Evolutionary conservation across 2,888 invertebrate species (phyloP).

Genomic region (Hyposoter dolosus): DNA sequence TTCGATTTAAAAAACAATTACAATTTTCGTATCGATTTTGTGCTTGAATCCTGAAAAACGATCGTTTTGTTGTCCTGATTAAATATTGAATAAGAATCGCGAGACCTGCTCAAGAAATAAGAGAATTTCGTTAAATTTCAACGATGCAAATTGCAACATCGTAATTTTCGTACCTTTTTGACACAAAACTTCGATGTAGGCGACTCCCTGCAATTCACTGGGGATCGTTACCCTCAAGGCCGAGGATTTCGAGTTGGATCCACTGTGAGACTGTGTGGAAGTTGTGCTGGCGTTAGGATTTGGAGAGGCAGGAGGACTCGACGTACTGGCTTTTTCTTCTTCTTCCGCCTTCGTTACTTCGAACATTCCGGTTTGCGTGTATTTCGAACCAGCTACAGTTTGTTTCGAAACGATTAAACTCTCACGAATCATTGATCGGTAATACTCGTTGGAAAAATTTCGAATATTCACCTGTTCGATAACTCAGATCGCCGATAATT

Average conservation of each 20-base stretch:
- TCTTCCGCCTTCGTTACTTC: conserved; percentile 98
- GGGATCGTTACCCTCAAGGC: conserved; percentile 96
- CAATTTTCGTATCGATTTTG: too few relatives aligned
- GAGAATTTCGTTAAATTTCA: too few relatives aligned
- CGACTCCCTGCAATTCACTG: conserved; percentile 97
- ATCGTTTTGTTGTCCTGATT: too few relatives aligned
- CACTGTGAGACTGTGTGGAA: conserved; percentile 83
- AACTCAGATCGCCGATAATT: conserved; percentile 98
- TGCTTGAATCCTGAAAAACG: too few relatives aligned
- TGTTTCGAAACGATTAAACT: not conserved
- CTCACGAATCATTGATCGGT: conserved; percentile 1
- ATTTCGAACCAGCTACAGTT: conserved; percentile 93
- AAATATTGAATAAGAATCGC: too few relatives aligned
- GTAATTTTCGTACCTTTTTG: conserved; percentile 90
- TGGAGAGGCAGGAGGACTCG: conserved; percentile 86
- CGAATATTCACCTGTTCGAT: conserved; percentile 89
- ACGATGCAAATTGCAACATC: too few relatives aligned
- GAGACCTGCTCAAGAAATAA: too few relatives aligned
- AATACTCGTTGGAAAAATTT: not conserved
- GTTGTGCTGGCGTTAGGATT: conserved; percentile 85
- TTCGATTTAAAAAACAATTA: too few relatives aligned
- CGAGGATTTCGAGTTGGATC: conserved; percentile 88
- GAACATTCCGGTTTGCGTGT: conserved; percentile 96
- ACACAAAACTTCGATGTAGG: conserved; percentile 97
- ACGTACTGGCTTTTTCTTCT: conserved; percentile 85